These are phyloP conservation scores for Myrmecobius fasciatus DNA, from an alignment of 2,113 vertebrate genomes.

Conservation along the genomic window DNA sequence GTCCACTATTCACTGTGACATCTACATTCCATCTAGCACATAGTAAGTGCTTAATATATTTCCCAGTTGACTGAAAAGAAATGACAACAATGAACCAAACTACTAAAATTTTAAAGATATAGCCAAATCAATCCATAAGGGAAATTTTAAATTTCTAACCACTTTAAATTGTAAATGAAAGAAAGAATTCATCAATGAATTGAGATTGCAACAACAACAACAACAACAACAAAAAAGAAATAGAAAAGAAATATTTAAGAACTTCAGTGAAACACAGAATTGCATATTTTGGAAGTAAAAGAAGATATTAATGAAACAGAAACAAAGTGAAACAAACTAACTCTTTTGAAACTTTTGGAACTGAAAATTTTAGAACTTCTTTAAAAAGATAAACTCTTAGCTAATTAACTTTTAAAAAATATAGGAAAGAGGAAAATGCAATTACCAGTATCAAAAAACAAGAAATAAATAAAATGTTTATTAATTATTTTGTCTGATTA, in stretches of 20 bases:
- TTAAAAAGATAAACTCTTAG: neutral
- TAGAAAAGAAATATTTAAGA: neutral
- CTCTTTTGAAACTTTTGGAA: no score
- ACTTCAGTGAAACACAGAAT: neutral
- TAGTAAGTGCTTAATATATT: neutral
- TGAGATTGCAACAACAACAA: neutral
- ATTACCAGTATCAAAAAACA: neutral
- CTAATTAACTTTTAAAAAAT: neutral
- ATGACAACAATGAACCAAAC: neutral
- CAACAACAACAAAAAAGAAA: no score
- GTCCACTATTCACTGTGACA: no score
- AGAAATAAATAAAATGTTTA: neutral
- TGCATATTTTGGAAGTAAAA: neutral
- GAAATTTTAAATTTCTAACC: neutral
- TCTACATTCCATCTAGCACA: no score
- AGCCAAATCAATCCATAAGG: neutral
- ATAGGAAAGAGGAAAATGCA: neutral
- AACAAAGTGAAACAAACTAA: neutral
- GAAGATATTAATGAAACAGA: neutral
- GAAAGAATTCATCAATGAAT: neutral
- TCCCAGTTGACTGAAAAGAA: neutral
- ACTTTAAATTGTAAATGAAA: neutral
- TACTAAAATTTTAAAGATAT: neutral
- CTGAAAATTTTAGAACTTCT: neutral
- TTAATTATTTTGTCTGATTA: neutral